These are phyloP conservation scores for Ctenosaura bakeri DNA, from an alignment of 2,797 vertebrate genomes.

Conservation along the genomic window DNA sequence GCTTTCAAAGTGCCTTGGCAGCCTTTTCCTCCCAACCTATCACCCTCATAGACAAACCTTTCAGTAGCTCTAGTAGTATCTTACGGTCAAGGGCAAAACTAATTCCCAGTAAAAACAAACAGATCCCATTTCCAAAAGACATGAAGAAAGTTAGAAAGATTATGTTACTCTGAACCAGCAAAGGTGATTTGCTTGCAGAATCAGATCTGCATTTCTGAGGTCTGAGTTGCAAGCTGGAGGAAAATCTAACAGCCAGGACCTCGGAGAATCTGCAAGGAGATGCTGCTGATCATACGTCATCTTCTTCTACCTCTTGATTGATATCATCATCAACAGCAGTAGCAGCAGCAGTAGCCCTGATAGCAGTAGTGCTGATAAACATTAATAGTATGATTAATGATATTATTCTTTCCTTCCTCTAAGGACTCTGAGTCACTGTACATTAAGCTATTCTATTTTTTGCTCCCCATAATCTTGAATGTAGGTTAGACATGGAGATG, in stretches of 20 bases:
- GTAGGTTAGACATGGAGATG: neutral
- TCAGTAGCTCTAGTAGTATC: slow-evolving; percentile 51
- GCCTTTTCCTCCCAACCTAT: slow-evolving; percentile 54
- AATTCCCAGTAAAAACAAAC: slow-evolving; percentile 69
- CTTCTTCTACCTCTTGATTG: neutral
- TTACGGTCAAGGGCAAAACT: slow-evolving; percentile 50
- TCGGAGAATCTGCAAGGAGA: neutral
- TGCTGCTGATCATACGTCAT: neutral
- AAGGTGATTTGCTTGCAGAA: neutral
- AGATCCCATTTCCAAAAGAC: slow-evolving; percentile 57
- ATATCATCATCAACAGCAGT: neutral
- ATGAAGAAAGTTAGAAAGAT: slow-evolving; percentile 56
- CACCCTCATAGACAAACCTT: slow-evolving; percentile 51
- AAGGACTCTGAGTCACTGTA: neutral
- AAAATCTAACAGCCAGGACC: neutral
- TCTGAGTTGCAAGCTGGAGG: neutral
- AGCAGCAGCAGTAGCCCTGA: too few relatives aligned
- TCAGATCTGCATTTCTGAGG: neutral
- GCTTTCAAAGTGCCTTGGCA: slow-evolving; percentile 52
- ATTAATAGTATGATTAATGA: neutral
- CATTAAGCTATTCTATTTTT: neutral
- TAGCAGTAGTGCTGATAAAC: too few relatives aligned
- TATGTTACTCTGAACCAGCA: slow-evolving; percentile 5
- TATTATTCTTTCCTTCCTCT: neutral
- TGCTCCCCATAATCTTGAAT: neutral